These are phyloP conservation scores for Microhierax caerulescens DNA, from an alignment of 2,797 vertebrate genomes.

Conservation along the genomic window DNA sequence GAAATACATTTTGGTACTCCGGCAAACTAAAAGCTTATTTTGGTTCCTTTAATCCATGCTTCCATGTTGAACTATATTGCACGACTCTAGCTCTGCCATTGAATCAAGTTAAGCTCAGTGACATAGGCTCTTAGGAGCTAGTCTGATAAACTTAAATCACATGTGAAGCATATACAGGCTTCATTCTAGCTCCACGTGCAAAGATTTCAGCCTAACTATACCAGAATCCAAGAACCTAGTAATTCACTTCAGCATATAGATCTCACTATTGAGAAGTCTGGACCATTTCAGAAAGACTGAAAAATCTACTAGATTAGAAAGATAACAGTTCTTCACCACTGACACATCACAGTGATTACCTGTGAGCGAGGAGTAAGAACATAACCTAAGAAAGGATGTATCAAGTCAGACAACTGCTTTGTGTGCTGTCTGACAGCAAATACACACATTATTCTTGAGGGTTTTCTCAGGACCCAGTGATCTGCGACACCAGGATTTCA, in stretches of 20 bases:
- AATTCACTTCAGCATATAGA: not conserved
- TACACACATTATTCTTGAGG: not conserved
- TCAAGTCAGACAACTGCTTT: not conserved
- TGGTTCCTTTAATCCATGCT: not conserved
- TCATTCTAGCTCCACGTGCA: not conserved
- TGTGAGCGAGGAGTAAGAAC: not conserved
- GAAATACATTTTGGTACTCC: not conserved
- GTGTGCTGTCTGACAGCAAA: not conserved
- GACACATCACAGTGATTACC: not conserved
- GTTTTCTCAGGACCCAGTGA: not conserved
- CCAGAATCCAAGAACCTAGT: not conserved
- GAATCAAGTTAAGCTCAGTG: not conserved
- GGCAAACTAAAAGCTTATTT: not conserved
- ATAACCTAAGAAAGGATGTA: not conserved
- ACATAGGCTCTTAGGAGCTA: not conserved
- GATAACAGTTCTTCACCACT: not conserved
- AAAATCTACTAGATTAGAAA: not conserved
- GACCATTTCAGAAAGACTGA: not conserved
- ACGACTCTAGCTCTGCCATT: not conserved
- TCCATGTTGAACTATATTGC: not conserved
- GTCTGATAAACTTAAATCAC: not conserved
- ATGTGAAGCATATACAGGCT: not conserved
- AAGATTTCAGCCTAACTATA: not conserved
- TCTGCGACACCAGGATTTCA: not conserved
- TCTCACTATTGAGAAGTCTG: not conserved